These are phyloP conservation scores for Tenebrio molitor DNA, from an alignment of 1,140 invertebrate species.

Conservation along the genomic window DNA sequence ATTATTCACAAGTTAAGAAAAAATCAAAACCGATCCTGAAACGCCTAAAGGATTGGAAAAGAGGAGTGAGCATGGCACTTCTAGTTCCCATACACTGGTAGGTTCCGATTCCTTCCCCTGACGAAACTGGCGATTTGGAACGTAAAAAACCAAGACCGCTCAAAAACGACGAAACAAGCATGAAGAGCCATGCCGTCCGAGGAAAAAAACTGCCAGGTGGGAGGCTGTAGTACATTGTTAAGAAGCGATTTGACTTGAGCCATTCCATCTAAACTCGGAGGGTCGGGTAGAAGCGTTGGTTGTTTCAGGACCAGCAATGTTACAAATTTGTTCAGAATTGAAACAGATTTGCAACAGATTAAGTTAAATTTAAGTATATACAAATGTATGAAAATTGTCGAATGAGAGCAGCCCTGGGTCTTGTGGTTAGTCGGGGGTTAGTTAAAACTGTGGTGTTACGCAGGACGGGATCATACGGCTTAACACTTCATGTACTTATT, in stretches of 20 bases:
- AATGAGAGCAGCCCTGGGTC: conserved; percentile 48
- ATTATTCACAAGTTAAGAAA: conserved; percentile 55
- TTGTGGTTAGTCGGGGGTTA: conserved; percentile 43
- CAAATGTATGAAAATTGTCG: conserved; percentile 39
- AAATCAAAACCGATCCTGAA: conserved; percentile 63
- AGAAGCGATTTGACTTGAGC: conserved; percentile 15
- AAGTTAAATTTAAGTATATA: conserved; percentile 40
- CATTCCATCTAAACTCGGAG: no score
- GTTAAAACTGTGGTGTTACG: conserved; percentile 46
- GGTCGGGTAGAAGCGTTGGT: conserved; percentile 22
- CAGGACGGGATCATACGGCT: conserved; percentile 58
- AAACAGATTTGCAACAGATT: conserved; percentile 40
- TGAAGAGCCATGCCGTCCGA: conserved; percentile 66
- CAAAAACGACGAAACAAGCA: conserved; percentile 57
- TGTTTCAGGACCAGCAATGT: conserved; percentile 45
- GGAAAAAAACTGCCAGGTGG: conserved; percentile 18
- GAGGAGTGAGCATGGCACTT: conserved; percentile 64
- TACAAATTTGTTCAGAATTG: conserved; percentile 27
- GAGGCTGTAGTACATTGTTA: conserved; percentile 8
- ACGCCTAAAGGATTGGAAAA: conserved; percentile 51
- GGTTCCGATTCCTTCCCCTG: conserved; percentile 53
- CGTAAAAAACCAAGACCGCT: conserved; percentile 52
- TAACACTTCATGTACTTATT: conserved; percentile 63
- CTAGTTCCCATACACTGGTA: conserved; percentile 49
- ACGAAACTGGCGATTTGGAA: conserved; percentile 62